phyloP scores from a whole-genome alignment of 1,140 invertebrate species.

The Scaptomyza montana region DNA sequence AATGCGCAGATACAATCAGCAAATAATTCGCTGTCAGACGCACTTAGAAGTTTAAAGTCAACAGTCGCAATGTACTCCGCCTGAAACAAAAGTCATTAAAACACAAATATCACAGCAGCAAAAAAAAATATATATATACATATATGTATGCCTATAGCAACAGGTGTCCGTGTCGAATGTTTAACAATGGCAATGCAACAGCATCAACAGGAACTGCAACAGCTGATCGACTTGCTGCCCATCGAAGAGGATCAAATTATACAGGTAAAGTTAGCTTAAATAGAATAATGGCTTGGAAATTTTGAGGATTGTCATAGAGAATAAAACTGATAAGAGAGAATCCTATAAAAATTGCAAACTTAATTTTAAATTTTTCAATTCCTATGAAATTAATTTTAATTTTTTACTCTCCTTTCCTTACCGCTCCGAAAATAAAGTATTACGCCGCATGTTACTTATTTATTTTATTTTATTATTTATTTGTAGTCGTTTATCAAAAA shows the following conservation, averaged over 20 bases:
- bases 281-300: no score
- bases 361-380: neutral
- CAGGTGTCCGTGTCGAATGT: constrained; percentile 17
- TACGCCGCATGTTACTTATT: neutral
- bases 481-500: constrained; percentile 50
- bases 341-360: no score
- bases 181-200: constrained; percentile 10
- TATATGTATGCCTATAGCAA: constrained; percentile 11
- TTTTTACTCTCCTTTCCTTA: no score
- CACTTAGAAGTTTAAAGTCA: constrained; percentile 24
- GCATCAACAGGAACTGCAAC: constrained; percentile 24
- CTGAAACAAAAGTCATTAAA: neutral
- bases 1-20: constrained; percentile 45
- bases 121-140: constrained; percentile 3
- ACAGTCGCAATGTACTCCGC: constrained; percentile 27
- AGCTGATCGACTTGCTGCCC: constrained; percentile 51
- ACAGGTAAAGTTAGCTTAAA: constrained; percentile 19
- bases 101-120: neutral
- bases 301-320: no score
- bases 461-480: neutral
- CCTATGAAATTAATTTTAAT: neutral
- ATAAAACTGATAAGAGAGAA: no score
- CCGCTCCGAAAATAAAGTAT: neutral
- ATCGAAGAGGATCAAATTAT: constrained; percentile 42
- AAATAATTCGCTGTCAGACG: constrained; percentile 14